A percentile compares a stretch with the other conserved stretches of the same genome.
Evolutionary conservation across 23 tunicate genomes (phyloP).

Genomic region (Trididemnum nubilum): DNA sequence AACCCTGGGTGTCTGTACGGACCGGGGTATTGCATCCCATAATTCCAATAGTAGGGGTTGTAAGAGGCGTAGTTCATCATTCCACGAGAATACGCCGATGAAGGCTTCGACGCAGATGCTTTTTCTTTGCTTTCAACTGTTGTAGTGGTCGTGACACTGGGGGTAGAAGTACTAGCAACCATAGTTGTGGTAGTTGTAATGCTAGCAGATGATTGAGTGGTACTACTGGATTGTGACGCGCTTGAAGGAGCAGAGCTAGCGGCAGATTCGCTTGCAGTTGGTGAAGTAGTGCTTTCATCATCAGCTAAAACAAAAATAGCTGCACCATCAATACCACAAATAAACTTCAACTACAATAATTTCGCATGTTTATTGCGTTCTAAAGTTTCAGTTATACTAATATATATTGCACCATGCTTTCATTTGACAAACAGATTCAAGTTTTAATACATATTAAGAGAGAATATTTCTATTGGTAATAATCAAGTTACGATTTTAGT

Average conservation of each 20-base stretch:
- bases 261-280: background rate
- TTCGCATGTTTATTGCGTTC: no score
- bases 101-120: background rate
- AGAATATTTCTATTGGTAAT: no score
- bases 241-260: background rate
- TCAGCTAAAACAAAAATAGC: no score
- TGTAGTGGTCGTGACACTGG: background rate
- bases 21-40: slow-evolving; percentile 29
- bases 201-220: background rate
- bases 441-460: no score
- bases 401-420: no score
- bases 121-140: slow-evolving; percentile 5
- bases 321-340: no score
- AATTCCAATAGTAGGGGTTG: slow-evolving; percentile 59
- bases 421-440: no score
- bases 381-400: no score
- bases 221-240: no score
- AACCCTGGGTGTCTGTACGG: slow-evolving; percentile 1
- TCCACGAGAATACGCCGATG: background rate
- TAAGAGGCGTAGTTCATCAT: slow-evolving; percentile 20
- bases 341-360: no score
- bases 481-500: no score
- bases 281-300: background rate
- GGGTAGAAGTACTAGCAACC: background rate
- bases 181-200: background rate